phyloP scores from a whole-genome alignment of 2,888 invertebrate species.

The Acholoe squamosa region DNA sequence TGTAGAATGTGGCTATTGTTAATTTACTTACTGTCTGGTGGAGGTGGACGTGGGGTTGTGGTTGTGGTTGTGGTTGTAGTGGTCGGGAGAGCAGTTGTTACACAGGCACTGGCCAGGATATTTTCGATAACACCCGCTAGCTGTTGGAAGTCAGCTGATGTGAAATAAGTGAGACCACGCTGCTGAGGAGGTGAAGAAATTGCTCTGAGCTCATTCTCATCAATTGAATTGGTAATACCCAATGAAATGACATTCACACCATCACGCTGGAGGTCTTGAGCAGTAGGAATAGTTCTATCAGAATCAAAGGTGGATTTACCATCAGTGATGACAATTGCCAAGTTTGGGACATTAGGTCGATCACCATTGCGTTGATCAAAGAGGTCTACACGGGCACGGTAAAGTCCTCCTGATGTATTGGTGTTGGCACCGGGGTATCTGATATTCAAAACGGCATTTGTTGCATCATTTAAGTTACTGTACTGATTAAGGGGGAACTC shows the following conservation, averaged over 20 bases:
- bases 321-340: slow-evolving; percentile 64
- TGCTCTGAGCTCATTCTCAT: slow-evolving; percentile 46
- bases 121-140: not conserved
- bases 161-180: slow-evolving; percentile 53
- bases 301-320: slow-evolving; percentile 64
- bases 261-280: not conserved
- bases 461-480: not conserved
- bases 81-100: slow-evolving; percentile 5
- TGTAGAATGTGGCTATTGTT: no score
- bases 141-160: slow-evolving; percentile 46
- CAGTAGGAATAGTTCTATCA: slow-evolving; percentile 30
- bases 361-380: slow-evolving; percentile 54
- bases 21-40: slow-evolving; percentile 1
- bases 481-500: not conserved
- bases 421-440: slow-evolving; percentile 62
- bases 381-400: not conserved
- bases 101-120: slow-evolving; percentile 36
- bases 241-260: not conserved
- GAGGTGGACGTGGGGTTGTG: not conserved
- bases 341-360: slow-evolving; percentile 20
- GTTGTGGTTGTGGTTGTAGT: not conserved
- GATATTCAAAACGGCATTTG: slow-evolving; percentile 58
- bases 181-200: slow-evolving; percentile 56
- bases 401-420: slow-evolving; percentile 45
- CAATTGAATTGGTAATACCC: slow-evolving; percentile 45